These are phyloP conservation scores for Diarsia dahlii DNA, from an alignment of 2,888 invertebrate genomes.

Conservation along the genomic window DNA sequence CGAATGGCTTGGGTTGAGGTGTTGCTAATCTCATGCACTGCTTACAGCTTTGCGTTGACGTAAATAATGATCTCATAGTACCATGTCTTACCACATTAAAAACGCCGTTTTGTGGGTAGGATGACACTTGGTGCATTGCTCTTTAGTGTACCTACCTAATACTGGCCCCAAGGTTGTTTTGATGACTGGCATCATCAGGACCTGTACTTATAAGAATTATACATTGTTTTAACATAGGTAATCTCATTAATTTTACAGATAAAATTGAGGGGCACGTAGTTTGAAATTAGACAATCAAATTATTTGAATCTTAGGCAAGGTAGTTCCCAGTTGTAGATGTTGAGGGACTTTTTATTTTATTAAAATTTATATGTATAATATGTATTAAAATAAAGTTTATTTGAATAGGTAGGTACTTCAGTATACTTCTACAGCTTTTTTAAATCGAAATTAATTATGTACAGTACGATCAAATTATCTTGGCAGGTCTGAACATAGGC, in stretches of 20 bases:
- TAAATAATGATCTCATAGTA: conserved; percentile 1
- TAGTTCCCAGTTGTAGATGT: not conserved
- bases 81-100: not conserved
- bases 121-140: not conserved
- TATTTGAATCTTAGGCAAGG: not conserved
- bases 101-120: not conserved
- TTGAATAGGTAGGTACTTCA: too few relatives aligned
- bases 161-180: not conserved
- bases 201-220: not conserved
- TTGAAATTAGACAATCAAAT: not conserved
- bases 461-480: too few relatives aligned
- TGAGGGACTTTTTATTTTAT: not conserved
- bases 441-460: not conserved
- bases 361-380: too few relatives aligned
- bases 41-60: not conserved
- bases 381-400: too few relatives aligned
- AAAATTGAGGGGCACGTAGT: not conserved
- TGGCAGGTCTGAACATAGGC: too few relatives aligned
- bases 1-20: not conserved
- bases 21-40: not conserved
- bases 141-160: not conserved
- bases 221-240: not conserved
- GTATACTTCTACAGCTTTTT: not conserved
- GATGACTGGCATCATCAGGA: not conserved
- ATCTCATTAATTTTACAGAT: not conserved